Evolutionary conservation across 2,113 vertebrate genomes (phyloP).

Genomic region (Conger conger): DNA sequence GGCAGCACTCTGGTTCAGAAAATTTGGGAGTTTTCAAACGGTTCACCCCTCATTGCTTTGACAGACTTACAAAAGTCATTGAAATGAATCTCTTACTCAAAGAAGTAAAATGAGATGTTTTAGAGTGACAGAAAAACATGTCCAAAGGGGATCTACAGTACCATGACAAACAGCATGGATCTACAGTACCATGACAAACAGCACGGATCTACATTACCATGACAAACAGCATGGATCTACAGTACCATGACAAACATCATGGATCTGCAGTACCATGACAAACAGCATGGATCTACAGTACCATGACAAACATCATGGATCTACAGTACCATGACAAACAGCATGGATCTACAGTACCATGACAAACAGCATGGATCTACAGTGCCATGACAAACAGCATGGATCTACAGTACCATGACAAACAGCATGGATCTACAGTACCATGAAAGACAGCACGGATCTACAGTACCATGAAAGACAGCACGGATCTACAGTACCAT

Average conservation of each 20-base stretch:
- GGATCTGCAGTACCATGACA: not conserved
- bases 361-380: not conserved
- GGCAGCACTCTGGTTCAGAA: not conserved
- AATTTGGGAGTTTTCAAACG: not conserved
- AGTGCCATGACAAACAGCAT: not conserved
- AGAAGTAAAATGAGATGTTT: constrained; percentile 12
- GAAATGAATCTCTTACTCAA: not conserved
- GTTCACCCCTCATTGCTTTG: constrained; percentile 1
- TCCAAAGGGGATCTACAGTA: not conserved
- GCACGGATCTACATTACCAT: not conserved
- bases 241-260: not conserved
- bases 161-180: not conserved
- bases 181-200: not conserved
- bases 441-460: not conserved
- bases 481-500: not conserved
- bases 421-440: not conserved
- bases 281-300: not conserved
- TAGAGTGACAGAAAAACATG: not conserved
- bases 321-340: not conserved
- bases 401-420: not conserved
- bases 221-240: not conserved
- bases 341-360: not conserved
- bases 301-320: not conserved
- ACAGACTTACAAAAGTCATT: not conserved
- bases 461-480: not conserved